Evolutionary conservation across 2,113 vertebrate species (phyloP), one percentile per base, ranked within the genome.

Genomic region (Athene noctua): DNA sequence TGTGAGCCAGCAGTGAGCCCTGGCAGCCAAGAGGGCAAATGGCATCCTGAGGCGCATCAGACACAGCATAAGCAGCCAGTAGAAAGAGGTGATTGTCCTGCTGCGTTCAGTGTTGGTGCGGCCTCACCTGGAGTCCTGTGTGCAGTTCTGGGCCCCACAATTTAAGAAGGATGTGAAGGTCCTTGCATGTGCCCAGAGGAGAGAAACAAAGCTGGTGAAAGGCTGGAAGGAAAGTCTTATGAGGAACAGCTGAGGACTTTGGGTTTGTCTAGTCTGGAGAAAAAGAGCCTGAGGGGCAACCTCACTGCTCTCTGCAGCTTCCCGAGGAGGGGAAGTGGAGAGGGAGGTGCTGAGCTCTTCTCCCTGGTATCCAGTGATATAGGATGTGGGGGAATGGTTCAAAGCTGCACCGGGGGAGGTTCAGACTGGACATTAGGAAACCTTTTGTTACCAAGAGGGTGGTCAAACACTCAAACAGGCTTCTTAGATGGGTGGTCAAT

Each of bases 41-140:
- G 0, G 0, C 22, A 7, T 17, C 49, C 38, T 88, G 55, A 19
- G 8, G 2, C 38, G 12, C 8, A 11, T 59, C 54, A 63, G 17
- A 30, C 9, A 26, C 14, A 23, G 22, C 2, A 47, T 18, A 8
- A 66, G 6, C 22, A 47, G 19, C 30, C 2, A 1, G 6, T 34
- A 19, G 30, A 27, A 52, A 65, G 5, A 23, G 5, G 10, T 11
- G 32, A 58, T 46, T 54, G 4, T 82, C 4, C 25, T 0, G 0
- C 22, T 44, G 22, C 44, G 9, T 55, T 84, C 23, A 9, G 13
- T 1, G 0, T 25, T 52, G 36, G 7, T 78, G 38, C 0, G 0
- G 9, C 12, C 44, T 90, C 55, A 30, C 61, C 34, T 27, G 1
- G 12, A 52, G 20, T 11, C 7, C 17, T 32, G 10, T 38, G 20